phyloP scores from a whole-genome alignment of 2,797 vertebrate species.

The Pelodytes ibericus region DNA sequence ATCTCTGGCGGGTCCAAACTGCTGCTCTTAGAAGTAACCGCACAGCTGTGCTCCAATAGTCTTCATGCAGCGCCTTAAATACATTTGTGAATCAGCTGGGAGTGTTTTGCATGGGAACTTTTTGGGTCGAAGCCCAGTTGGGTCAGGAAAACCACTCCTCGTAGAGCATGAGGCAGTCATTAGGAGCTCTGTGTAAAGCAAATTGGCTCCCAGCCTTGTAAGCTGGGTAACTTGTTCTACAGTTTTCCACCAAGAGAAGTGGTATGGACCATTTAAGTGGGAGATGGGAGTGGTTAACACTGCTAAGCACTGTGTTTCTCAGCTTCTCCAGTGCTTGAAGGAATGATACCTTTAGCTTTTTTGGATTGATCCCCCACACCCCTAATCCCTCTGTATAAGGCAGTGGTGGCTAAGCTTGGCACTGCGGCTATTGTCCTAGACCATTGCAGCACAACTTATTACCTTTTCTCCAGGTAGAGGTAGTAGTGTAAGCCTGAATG shows the following conservation, averaged over 20 bases:
- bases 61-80: too few relatives aligned
- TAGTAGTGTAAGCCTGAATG: neutral
- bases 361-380: too few relatives aligned
- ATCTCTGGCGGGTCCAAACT: too few relatives aligned
- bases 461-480: neutral
- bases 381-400: too few relatives aligned
- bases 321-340: too few relatives aligned
- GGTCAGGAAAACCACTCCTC: neutral
- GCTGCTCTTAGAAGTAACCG: too few relatives aligned
- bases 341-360: neutral
- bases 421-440: neutral
- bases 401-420: too few relatives aligned
- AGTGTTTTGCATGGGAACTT: neutral
- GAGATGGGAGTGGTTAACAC: neutral
- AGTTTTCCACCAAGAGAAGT: constrained; percentile 2
- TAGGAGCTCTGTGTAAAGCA: constrained; percentile 1
- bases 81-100: neutral
- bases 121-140: neutral
- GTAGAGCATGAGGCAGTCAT: neutral
- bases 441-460: neutral
- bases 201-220: neutral
- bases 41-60: too few relatives aligned
- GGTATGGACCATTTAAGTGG: neutral
- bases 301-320: neutral
- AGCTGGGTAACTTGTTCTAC: constrained; percentile 30